Evolutionary conservation across 2,888 invertebrate species (phyloP), one percentile per base, ranked within the genome.

Genomic region (Podotricha telesiphe): DNA sequence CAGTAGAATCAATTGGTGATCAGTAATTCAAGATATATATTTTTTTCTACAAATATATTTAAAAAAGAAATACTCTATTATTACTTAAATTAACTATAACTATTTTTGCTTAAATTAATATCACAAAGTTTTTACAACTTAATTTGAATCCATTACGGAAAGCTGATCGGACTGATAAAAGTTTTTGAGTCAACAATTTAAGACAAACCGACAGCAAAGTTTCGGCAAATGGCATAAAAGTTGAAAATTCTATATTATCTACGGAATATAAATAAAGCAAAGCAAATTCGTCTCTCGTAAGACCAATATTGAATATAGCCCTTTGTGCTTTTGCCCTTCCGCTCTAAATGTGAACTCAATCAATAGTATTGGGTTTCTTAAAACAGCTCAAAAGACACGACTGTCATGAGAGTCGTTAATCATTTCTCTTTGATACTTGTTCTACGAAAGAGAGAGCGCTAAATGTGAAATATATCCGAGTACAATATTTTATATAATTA

Each of bases 351-450:
- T 77, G 74, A 76, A 77, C 79, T 78, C 81, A 82, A 82, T 82
- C 84, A 81, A 82, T 82, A 79, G 82, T 84, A 82, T 85, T 80
- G 79, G 81, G 83, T 86, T 86, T 80, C 84, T 78, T 78, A 74
- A 77, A 80, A 79, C 78, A 77, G 77, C 74, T 80, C 79, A 77
- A 79, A 79, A 79, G 81, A 78, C 75, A 74, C 71, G 76, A 69
- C 82, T 84, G 86, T 82, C 87, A 80, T 75, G 78, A 73, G 71
- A 75, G 64, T 86, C 86, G 81, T 87, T 84, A 85, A 87, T 87
- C 86, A 87, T 85, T 74, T 82, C 78, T 78, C 79, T 79, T 79
- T 82, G 74, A 74, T 68, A 70, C 67, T 55, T 62, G 59, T 71
- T 69, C 75, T 69, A 71, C 61, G n/a, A 65, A 71, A 63, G 58